These are phyloP conservation scores for Augiades crinisus DNA, from an alignment of 2,888 invertebrate species.

Conservation along the genomic window DNA sequence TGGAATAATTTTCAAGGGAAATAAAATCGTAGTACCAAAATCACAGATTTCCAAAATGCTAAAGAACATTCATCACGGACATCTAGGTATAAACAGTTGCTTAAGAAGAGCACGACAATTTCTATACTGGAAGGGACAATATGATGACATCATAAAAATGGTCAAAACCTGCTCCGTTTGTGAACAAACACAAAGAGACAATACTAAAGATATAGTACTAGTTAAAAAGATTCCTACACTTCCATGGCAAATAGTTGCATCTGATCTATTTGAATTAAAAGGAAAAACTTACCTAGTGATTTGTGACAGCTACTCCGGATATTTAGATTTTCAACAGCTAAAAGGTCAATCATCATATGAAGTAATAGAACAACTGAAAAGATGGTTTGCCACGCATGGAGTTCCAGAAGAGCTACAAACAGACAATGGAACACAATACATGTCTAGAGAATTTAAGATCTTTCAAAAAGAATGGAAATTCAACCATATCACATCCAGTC, in stretches of 20 bases:
- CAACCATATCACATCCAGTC: constrained; percentile 29
- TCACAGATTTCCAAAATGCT: constrained; percentile 24
- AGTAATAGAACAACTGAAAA: constrained; percentile 8
- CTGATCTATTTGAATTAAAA: constrained; percentile 24
- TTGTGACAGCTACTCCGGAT: constrained; percentile 10
- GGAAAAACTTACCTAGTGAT: constrained; percentile 22
- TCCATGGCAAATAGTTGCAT: constrained; percentile 29
- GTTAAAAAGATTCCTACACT: constrained; percentile 25
- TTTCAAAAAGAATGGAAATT: constrained; percentile 28
- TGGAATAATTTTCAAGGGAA: constrained; percentile 29
- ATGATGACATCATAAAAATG: not conserved
- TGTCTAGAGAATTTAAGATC: not conserved
- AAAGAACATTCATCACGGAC: constrained; percentile 25
- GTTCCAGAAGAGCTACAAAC: constrained; percentile 29
- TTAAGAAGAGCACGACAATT: constrained; percentile 27
- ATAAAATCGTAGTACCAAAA: constrained; percentile 26
- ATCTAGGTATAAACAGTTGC: constrained; percentile 26
- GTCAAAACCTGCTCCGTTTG: constrained; percentile 8
- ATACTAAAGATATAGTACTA: constrained; percentile 19
- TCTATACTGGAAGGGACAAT: constrained; percentile 24
- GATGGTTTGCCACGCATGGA: constrained; percentile 11
- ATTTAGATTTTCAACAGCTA: constrained; percentile 9
- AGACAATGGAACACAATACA: constrained; percentile 14
- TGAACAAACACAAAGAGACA: constrained; percentile 22
- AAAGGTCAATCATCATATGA: not conserved